Conservation (phyloP, 2,888 invertebrate species). For the Sesamia inferens region DNA sequence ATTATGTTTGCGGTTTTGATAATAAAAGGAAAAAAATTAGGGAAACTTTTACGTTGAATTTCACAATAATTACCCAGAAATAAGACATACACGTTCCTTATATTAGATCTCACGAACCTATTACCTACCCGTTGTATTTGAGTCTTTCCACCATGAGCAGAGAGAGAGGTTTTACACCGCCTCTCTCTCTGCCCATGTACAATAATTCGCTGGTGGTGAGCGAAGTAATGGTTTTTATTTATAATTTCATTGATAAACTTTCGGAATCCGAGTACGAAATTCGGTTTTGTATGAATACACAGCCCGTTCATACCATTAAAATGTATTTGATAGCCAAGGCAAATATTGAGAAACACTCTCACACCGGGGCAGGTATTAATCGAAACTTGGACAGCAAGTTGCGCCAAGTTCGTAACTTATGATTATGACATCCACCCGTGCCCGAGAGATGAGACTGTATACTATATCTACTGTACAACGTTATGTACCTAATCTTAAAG, state of each 20-base stretch:
- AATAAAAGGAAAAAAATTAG: conserved; percentile 36
- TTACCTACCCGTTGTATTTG: neutral
- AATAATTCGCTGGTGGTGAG: neutral
- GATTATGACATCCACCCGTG: conserved; percentile 25
- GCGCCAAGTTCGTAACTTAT: conserved; percentile 53
- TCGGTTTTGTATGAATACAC: neutral
- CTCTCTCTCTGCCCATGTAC: too few relatives aligned
- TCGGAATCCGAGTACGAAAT: neutral
- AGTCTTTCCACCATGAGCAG: neutral
- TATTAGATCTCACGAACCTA: too few relatives aligned
- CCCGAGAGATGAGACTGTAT: conserved; percentile 12
- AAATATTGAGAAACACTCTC: conserved; percentile 37
- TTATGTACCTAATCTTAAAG: neutral
- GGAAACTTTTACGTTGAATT: conserved; percentile 13
- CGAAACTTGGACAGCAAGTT: conserved; percentile 43
- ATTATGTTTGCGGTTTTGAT: conserved; percentile 49
- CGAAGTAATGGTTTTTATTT: too few relatives aligned
- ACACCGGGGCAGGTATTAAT: conserved; percentile 53
- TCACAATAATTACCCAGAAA: neutral
- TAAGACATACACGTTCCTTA: neutral
- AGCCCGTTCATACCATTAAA: conserved; percentile 2
- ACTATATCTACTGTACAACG: neutral
- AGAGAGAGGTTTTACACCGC: too few relatives aligned
- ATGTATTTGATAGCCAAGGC: conserved; percentile 31
- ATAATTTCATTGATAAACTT: neutral